Evolutionary conservation across 1,140 invertebrate genomes (phyloP).

Genomic region (Diorhabda carinulata): DNA sequence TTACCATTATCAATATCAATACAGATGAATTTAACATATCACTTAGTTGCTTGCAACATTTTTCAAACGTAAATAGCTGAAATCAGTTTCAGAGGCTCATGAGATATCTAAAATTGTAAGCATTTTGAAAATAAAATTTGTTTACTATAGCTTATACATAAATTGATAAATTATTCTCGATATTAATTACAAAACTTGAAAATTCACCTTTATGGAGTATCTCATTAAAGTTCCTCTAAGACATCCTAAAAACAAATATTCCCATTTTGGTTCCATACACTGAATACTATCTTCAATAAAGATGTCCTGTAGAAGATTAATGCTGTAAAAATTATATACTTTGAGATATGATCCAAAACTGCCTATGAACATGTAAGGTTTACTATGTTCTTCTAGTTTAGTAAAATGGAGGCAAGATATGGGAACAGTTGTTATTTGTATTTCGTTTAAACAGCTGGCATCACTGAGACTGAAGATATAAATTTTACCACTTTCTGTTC

Average conservation of each 20-base stretch:
- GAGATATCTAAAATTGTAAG: no score
- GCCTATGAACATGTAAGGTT: slow-evolving; percentile 23
- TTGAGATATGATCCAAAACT: slow-evolving; percentile 14
- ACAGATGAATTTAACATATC: no score
- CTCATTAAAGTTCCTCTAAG: slow-evolving; percentile 51
- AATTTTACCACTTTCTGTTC: slow-evolving; percentile 25
- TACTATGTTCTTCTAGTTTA: slow-evolving; percentile 7
- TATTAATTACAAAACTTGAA: not conserved
- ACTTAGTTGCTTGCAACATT: no score
- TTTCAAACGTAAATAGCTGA: no score
- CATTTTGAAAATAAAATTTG: no score
- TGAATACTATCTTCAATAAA: slow-evolving; percentile 48
- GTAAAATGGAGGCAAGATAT: slow-evolving; percentile 18
- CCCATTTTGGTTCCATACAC: slow-evolving; percentile 55
- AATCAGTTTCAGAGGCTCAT: no score
- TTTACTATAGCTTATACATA: no score
- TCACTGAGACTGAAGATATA: slow-evolving; percentile 16
- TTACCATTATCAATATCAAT: not conserved
- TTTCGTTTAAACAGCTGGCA: slow-evolving; percentile 10
- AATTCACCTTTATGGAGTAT: slow-evolving; percentile 50
- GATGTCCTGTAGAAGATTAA: slow-evolving; percentile 20
- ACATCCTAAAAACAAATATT: slow-evolving; percentile 52
- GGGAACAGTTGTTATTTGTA: slow-evolving; percentile 20
- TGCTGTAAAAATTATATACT: slow-evolving; percentile 25
- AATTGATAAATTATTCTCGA: no score